Evolutionary conservation across 2,113 vertebrate genomes (phyloP).

Genomic region (Pterocles burchelli): DNA sequence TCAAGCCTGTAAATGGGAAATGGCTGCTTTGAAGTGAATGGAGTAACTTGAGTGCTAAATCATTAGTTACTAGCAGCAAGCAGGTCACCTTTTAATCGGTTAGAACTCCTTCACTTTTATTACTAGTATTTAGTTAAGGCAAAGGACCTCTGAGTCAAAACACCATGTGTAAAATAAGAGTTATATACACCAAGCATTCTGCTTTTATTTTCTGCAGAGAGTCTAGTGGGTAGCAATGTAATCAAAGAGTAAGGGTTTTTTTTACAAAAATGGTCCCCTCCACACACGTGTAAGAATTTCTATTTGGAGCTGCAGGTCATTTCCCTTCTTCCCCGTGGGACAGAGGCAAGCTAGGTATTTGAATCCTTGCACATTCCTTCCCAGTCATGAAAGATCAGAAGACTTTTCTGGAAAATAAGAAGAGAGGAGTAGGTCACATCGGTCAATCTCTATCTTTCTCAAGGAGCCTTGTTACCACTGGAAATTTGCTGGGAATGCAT

Average conservation of each 20-base stretch:
- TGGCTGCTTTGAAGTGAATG: background rate
- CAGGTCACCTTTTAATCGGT: background rate
- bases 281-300: background rate
- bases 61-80: background rate
- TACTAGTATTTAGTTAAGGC: background rate
- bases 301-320: background rate
- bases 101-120: background rate
- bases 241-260: background rate
- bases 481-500: slow-evolving; percentile 12
- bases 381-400: background rate
- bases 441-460: background rate
- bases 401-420: background rate
- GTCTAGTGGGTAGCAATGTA: background rate
- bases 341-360: background rate
- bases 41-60: background rate
- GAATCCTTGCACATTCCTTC: background rate
- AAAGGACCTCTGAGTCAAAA: background rate
- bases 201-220: background rate
- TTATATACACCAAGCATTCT: background rate
- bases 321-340: background rate
- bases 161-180: background rate
- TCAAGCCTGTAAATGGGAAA: background rate
- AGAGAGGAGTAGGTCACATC: background rate
- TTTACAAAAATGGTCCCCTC: background rate
- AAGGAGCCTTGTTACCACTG: background rate